These are phyloP conservation scores for Eulemur rufifrons DNA, from an alignment of 2,113 vertebrate species.

Conservation along the genomic window DNA sequence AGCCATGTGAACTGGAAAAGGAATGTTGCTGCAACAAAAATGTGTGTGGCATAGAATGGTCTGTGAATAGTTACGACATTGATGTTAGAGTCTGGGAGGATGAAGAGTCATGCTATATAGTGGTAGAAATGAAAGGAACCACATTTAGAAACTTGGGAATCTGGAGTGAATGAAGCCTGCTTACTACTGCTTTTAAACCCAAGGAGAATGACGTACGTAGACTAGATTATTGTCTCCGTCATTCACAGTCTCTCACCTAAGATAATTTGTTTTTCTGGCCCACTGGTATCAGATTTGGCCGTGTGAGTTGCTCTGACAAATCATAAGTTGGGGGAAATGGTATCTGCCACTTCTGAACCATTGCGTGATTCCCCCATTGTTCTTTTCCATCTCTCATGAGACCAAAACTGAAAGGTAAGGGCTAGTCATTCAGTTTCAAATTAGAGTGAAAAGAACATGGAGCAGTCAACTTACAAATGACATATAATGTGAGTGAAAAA, in stretches of 20 bases:
- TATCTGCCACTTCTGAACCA: background rate
- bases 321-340: background rate
- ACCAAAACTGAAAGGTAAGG: background rate
- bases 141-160: background rate
- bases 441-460: background rate
- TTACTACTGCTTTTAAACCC: background rate
- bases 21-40: background rate
- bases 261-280: background rate
- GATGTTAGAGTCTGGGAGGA: background rate
- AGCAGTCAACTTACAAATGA: background rate
- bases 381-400: conserved; percentile 18
- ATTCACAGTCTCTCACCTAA: background rate
- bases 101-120: background rate
- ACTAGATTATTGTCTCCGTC: background rate
- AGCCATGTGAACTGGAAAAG: background rate
- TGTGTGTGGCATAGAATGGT: background rate
- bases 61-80: background rate
- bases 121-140: background rate
- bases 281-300: background rate
- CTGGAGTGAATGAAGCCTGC: background rate
- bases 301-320: background rate
- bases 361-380: background rate
- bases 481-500: background rate
- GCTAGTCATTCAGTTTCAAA: background rate
- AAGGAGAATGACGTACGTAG: background rate